These are phyloP conservation scores for Paracyprichromis sp. DNA, from an alignment of 2,113 vertebrate genomes.

Conservation along the genomic window DNA sequence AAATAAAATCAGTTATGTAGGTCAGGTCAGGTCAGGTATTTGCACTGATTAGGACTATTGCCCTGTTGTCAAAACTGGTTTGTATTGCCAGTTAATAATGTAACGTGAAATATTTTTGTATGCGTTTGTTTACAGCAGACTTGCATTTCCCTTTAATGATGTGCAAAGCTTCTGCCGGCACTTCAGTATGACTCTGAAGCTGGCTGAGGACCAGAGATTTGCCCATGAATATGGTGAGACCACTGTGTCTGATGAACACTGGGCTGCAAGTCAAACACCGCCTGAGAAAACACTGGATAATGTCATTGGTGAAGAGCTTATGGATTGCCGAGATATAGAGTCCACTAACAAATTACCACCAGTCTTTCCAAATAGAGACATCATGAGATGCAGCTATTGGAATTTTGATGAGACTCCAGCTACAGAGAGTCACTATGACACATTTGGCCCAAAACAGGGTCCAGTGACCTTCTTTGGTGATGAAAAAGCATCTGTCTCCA, in stretches of 20 bases:
- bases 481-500: neutral
- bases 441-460: neutral
- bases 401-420: neutral
- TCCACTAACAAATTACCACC: neutral
- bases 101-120: neutral
- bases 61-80: neutral
- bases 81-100: neutral
- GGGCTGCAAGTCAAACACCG: neutral
- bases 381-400: neutral
- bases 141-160: slow-evolving; percentile 48
- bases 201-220: slow-evolving; percentile 77
- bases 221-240: slow-evolving; percentile 74
- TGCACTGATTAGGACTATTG: neutral
- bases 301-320: neutral
- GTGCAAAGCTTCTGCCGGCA: slow-evolving; percentile 58
- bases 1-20: neutral
- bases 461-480: neutral
- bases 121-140: slow-evolving; percentile 45
- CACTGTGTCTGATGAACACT: slow-evolving; percentile 14
- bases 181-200: slow-evolving; percentile 67
- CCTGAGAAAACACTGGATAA: neutral
- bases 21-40: neutral
- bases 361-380: slow-evolving; percentile 23
- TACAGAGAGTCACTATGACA: neutral
- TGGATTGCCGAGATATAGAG: neutral